A percentile compares a stretch with the other conserved stretches of the same genome.
These are phyloP conservation scores for Macrophya annulata DNA, from an alignment of 2,888 invertebrate species.

Conservation along the genomic window DNA sequence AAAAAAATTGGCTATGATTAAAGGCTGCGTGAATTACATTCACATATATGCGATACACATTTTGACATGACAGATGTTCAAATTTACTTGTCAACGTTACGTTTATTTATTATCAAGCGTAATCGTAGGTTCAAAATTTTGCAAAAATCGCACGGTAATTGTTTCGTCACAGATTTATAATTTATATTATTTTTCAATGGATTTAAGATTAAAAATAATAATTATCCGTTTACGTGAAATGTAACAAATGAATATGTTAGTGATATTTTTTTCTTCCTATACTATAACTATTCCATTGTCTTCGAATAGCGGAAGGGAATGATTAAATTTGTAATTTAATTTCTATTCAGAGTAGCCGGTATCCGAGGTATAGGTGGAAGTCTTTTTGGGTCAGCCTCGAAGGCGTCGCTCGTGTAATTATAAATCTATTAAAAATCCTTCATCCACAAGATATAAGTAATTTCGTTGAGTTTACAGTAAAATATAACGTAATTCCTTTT, in stretches of 20 bases:
- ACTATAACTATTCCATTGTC: not conserved
- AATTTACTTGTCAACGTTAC: not conserved
- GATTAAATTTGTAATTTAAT: conserved; percentile 41
- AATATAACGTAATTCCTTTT: conserved; percentile 30
- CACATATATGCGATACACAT: not conserved
- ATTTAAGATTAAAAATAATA: not conserved
- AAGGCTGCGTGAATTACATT: not conserved
- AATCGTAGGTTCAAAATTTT: no score
- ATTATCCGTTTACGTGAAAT: not conserved
- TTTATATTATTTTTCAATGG: not conserved
- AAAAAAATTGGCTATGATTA: not conserved
- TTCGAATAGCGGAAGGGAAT: not conserved
- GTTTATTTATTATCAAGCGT: not conserved
- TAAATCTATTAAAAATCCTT: conserved; percentile 48
- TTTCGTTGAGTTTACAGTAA: conserved; percentile 42
- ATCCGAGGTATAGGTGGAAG: not conserved
- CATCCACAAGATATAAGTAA: conserved; percentile 40
- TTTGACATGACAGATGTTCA: not conserved
- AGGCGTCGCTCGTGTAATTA: conserved; percentile 46
- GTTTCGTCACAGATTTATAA: not conserved
- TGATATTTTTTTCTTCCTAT: not conserved
- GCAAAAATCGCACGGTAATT: no score
- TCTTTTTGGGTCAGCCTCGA: not conserved
- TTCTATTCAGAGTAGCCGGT: conserved; percentile 17
- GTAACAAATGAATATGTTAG: no score